Percentiles rank a stretch among this genome's conserved stretches.
phyloP scores from a whole-genome alignment of 2,113 vertebrate genomes.

The Paedocypris sp. region DNA sequence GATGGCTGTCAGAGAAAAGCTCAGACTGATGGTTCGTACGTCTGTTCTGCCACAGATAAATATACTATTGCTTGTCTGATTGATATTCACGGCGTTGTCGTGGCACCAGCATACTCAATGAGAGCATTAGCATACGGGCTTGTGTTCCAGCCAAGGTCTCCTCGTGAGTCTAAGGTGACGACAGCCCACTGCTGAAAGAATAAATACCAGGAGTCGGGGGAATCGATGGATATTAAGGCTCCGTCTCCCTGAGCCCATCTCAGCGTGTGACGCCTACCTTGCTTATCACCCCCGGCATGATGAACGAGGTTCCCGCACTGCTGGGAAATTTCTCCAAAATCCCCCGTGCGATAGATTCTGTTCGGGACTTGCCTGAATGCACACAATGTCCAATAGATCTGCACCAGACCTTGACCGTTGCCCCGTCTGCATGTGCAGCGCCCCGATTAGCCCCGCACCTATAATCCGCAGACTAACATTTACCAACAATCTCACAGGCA shows the following conservation, averaged over 20 bases:
- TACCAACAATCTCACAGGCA: slow-evolving; percentile 11
- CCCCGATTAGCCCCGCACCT: slow-evolving; percentile 15
- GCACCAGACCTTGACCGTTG: slow-evolving; percentile 19
- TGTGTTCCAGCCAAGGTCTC: slow-evolving; percentile 22
- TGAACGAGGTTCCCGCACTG: slow-evolving; percentile 19
- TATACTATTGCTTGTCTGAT: slow-evolving; percentile 28
- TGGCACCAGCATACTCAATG: slow-evolving; percentile 35
- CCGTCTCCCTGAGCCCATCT: slow-evolving; percentile 14
- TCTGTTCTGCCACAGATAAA: slow-evolving; percentile 8
- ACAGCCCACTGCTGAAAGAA: slow-evolving; percentile 14
- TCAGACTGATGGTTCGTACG: slow-evolving; percentile 19
- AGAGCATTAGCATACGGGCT: slow-evolving; percentile 36
- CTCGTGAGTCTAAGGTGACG: slow-evolving; percentile 17
- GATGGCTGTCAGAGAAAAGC: slow-evolving; percentile 16
- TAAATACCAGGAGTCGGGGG: slow-evolving; percentile 26
- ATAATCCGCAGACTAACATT: slow-evolving; percentile 14
- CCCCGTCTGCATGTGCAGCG: slow-evolving; percentile 13
- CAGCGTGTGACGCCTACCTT: slow-evolving; percentile 31
- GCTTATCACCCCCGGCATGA: slow-evolving; percentile 34
- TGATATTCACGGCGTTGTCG: slow-evolving; percentile 38
- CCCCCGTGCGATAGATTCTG: slow-evolving; percentile 31
- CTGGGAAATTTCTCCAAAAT: slow-evolving; percentile 32
- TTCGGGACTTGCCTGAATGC: slow-evolving; percentile 23
- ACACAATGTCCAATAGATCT: slow-evolving; percentile 30
- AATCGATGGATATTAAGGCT: slow-evolving; percentile 35